Conservation (phyloP, 2,888 invertebrate genomes). For the Gerris lacustris region DNA sequence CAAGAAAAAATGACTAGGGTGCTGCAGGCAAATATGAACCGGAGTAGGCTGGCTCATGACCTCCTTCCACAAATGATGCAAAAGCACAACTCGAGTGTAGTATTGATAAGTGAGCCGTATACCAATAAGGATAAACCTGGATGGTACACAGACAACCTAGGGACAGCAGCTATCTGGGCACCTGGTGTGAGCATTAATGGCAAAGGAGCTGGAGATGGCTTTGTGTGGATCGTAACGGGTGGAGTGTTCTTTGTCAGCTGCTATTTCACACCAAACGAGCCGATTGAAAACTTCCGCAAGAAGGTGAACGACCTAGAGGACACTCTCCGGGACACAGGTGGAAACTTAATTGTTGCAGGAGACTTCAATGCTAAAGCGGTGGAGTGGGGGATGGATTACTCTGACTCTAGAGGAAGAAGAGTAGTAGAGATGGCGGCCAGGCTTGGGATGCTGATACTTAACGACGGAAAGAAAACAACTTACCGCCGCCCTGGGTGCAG, state of each 20-base stretch:
- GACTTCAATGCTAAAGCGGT: constrained; percentile 27
- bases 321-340: not conserved
- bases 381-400: constrained; percentile 29
- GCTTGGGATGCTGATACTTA: constrained; percentile 23
- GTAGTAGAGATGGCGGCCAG: constrained; percentile 29
- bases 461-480: constrained; percentile 16
- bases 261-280: constrained; percentile 7
- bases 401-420: constrained; percentile 28
- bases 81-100: not conserved
- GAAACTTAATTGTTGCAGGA: constrained; percentile 19
- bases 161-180: not conserved
- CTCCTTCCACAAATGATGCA: not conserved
- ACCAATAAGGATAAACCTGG: not conserved
- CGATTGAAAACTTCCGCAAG: not conserved
- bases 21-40: not conserved
- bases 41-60: not conserved
- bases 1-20: not conserved
- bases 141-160: not conserved
- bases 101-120: not conserved
- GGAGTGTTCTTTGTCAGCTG: not conserved
- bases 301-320: constrained; percentile 16
- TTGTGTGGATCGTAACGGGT: not conserved
- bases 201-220: not conserved
- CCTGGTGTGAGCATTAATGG: not conserved
- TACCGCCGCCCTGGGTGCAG: constrained; percentile 6